Base-by-base conservation (phyloP, 2,113 vertebrate species). In the Lophochroa leadbeateri region DNA sequence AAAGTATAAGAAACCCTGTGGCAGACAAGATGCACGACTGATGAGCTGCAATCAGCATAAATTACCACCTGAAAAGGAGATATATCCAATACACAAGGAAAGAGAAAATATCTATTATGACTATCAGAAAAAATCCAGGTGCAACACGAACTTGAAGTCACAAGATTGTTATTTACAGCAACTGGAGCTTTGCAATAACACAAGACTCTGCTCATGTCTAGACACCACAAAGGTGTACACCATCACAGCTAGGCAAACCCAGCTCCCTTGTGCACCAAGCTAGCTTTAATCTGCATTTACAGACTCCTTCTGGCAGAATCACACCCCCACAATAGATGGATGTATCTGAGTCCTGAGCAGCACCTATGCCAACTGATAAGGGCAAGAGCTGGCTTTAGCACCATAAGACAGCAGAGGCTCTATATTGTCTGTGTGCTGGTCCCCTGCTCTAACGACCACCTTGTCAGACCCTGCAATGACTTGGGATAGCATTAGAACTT, bases 21-120 rank as follows among this genome's bases (percentile, higher is more conserved):
- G 81, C 70, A 86, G 78, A 76, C 13, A 77, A 95, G 83, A 95
- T 64, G 49, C 65, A 71, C 70, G 61, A 64, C 69, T 92, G 63
- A 91, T 92, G 84, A 94, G 82, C 41, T 94, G 81, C 91, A 96
- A 95, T 96, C 91, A 88, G 87, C 75, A 81, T 68, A 91, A 96
- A 96, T 97, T 97, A 91, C 47, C 63, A 63, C 74, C 78, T 92
- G 70, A 50, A 86, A 92, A 78, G 46, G 60, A 79, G 67, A 76
- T 60, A 94, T 86, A 93, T 81, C 67, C 88, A 67, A 72, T 65
- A 55, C 33, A 24, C n/a, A 52, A 65, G 41, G 23, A 79, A 92
- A 94, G 61, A 43, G 13, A 86, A 81, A 63, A 57, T 82, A 52
- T 28, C 80, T 87, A 10, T 83, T 95, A 78, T 80, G 74, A 64